Evolutionary conservation across 2,888 invertebrate genomes (phyloP), one percentile per base, ranked within the genome.

Genomic region (Odontomyia ornata): DNA sequence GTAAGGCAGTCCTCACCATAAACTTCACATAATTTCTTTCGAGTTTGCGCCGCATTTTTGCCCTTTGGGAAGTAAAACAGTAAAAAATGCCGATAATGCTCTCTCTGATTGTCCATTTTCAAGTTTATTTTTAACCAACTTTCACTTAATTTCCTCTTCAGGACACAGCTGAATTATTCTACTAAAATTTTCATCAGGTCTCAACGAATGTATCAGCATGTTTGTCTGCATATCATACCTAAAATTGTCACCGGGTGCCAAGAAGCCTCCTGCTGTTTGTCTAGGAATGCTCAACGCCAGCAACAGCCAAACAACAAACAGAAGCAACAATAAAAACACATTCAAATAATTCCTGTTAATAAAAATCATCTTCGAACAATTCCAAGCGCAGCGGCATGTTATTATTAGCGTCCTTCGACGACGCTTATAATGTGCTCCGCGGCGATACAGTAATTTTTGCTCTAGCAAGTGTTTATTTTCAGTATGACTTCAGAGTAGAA

Each of bases 401-500:
- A 60, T 60, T 60, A 60, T 21, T 21, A 25, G 60, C 5, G 60
- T 25, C 25, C 60, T 60, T 60, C 60, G 23, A 18, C 52, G 52
- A 18, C 52, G 60, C 23, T 7, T 21, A 25, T 25, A 23, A 25
- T 21, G 23, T 21, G 5, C 5, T 21, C 5, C 25, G 13, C 13
- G 25, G 13, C 11, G 43, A 67, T 67, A 43, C 67, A 67, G 46
- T 15, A 21, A 64, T n/a, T 57, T 72, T 73, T 21, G 30, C 52
- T n/a, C 18, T 21, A 52, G 52, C 65, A 72, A 77, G 75, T 77
- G 75, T 77, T 77, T 77, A 75, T 77, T 77, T 75, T 77, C 57
- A 72, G 75, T 30, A 73, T 77, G 75, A 56, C 67, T 77, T 75
- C 75, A 36, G 75, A 73, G 75, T 75, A 67, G 71, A 71, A 13